Base-by-base conservation (phyloP, 2,888 invertebrate genomes). In the Phrixothrix hirtus region DNA sequence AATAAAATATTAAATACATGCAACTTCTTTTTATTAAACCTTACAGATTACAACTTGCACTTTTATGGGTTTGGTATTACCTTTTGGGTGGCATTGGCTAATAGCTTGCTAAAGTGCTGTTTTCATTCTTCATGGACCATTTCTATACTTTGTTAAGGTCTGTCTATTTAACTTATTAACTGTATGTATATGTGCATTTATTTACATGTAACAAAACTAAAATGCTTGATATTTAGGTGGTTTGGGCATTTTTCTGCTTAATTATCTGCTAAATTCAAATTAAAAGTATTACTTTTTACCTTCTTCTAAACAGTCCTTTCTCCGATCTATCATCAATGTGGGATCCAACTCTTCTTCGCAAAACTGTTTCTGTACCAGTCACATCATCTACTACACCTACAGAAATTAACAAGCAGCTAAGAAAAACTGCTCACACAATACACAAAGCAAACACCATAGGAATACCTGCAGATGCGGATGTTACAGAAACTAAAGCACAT, bases 371-470 rank as follows among this genome's bases (percentile, higher is more conserved):
- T 42, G 75, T 77, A 63, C 78, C 79, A 31, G 51, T 59, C 16
- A n/a, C n/a, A n/a, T 55, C 63, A 32, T 66, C 70, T 11, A 53
- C 62, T 3, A 46, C 57, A 13, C 44, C 59, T 9, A 43, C 58
- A n/a, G 13, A 41, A 13, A 43, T 43, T 31, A 43, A 49, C 27
- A 67, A 66, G 51, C 58, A 62, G 25, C 66, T 65, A 13, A 61
- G 72, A 49, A 74, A 72, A 59, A 63, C 67, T 11, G 51, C 63
- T 11, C 68, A 66, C 44, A 62, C 64, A 41, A 62, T 73, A 26
- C 75, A 75, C 55, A 75, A 75, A 67, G 81, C 83, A 14, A 83
- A 83, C 72, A 83, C 83, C 16, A 82, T 83, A 68, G 82, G 82
- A 69, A 77, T 83, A 57, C 83, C 83, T 2, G 78, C 81, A 0